Evolutionary conservation across 1,140 invertebrate species (phyloP).

Genomic region (Limonius californicus): DNA sequence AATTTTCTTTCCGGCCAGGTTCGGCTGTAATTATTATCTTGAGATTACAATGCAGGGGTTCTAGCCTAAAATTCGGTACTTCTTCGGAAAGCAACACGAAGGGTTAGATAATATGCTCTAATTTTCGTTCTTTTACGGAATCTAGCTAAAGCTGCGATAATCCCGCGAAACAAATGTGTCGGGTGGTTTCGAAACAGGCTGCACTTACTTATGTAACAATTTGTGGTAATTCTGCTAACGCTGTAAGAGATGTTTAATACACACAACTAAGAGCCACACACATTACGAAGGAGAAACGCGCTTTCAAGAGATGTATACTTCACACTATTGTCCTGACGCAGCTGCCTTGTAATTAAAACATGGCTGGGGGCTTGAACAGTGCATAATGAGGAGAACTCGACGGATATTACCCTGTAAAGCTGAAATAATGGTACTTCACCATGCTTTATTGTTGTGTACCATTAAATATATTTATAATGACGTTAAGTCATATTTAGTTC

Average conservation of each 20-base stretch:
- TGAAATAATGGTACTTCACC: conserved; percentile 11
- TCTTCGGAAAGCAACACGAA: too few species aligned
- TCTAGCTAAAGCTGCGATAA: too few species aligned
- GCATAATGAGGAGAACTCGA: conserved; percentile 13
- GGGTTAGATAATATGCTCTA: too few species aligned
- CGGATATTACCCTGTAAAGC: conserved; percentile 11
- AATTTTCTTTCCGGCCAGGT: too few species aligned
- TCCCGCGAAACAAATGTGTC: too few species aligned
- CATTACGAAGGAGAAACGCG: not conserved
- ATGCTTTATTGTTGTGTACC: conserved; percentile 11
- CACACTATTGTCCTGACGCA: conserved; percentile 13
- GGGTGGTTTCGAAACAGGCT: too few species aligned
- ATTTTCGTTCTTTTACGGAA: too few species aligned
- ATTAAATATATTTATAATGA: conserved; percentile 15
- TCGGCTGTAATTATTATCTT: too few species aligned
- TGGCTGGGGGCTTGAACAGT: conserved; percentile 6
- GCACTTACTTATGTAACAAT: not conserved
- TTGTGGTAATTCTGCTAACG: not conserved
- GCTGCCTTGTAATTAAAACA: conserved; percentile 15
- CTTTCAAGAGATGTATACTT: conserved; percentile 5
- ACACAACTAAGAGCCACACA: not conserved
- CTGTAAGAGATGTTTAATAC: not conserved
- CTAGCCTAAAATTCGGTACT: too few species aligned
- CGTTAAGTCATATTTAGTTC: conserved; percentile 15
- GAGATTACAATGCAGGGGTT: too few species aligned